Percentiles rank a stretch among this genome's conserved stretches.
Evolutionary conservation across 2,888 invertebrate species (phyloP).

Genomic region (Busseola fusca): DNA sequence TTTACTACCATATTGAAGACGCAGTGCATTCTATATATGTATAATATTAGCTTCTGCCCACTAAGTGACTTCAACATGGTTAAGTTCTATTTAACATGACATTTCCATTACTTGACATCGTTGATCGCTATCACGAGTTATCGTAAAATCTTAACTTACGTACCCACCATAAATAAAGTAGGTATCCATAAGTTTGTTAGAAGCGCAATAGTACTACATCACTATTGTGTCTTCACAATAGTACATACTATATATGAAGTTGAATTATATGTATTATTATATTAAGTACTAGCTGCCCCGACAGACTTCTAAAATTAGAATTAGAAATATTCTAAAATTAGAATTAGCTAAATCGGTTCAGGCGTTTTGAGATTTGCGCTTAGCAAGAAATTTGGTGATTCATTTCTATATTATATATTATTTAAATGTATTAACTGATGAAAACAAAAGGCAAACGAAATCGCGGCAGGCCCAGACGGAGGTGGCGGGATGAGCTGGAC

Average conservation of each 20-base stretch:
- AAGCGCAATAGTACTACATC: slow-evolving; percentile 70
- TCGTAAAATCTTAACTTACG: slow-evolving; percentile 38
- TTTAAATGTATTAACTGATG: slow-evolving; percentile 3
- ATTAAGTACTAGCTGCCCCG: slow-evolving; percentile 4
- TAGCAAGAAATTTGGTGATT: too few relatives aligned
- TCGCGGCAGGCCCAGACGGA: too few relatives aligned
- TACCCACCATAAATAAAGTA: slow-evolving; percentile 18
- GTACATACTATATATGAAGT: slow-evolving; percentile 8
- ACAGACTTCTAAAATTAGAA: too few relatives aligned
- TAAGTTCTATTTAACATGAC: slow-evolving; percentile 16
- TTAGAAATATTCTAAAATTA: too few relatives aligned
- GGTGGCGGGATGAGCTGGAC: too few relatives aligned
- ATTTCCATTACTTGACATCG: slow-evolving; percentile 38
- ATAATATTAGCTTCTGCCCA: background rate
- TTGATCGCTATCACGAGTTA: slow-evolving; percentile 28
- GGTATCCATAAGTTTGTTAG: slow-evolving; percentile 44
- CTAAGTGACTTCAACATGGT: slow-evolving; percentile 4
- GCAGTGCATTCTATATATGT: background rate
- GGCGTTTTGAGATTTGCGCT: too few relatives aligned
- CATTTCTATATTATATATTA: too few relatives aligned
- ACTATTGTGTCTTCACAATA: slow-evolving; percentile 72
- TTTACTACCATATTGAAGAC: background rate
- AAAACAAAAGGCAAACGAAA: too few relatives aligned
- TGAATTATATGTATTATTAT: slow-evolving; percentile 3
- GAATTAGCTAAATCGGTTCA: too few relatives aligned